Base-by-base conservation (phyloP, 2,797 vertebrate genomes). In the Eulemur coronatus region DNA sequence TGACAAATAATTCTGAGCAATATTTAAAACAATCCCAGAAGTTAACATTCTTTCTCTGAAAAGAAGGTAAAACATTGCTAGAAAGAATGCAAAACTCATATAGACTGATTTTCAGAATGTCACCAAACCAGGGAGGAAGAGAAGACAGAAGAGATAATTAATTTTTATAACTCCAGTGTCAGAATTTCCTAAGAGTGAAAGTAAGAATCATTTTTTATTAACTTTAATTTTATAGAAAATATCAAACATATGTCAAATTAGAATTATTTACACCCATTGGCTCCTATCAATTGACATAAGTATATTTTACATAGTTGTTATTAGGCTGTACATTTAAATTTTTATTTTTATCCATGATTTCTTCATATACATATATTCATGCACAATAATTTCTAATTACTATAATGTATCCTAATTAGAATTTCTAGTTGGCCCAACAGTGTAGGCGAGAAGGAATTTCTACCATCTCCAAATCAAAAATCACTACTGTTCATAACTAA, bases 151-250 rank as follows among this genome's bases (percentile, higher is more conserved):
- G 24, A 91, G 24, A 79, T 55, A 5, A 52, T 55, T 17, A 72
- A 14, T 73, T 84, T 89, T 82, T 46, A 18, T 55, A 95, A 86
- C 52, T 92, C 11, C 85, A 70, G 3, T 52, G 35, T 63, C 61
- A 94, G 63, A 82, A 75, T 85, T 89, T 89, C 69, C 43, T 65
- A 75, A 80, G 8, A 89, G 10, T 48, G 82, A 78, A 94, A 94
- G 43, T 89, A 82, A 79, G 55, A 76, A 46, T 65, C 6, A 41
- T 41, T 55, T 88, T 88, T 72, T 20, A 85, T 43, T 87, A 48
- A 79, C 35, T 93, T 88, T 70, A 84, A 52, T 76, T 65, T 88
- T 50, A 96, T 11, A 84, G 41, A 69, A 93, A 86, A 92, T 55
- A 35, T 43, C 0, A 48, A 79, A 63, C 67, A 22, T 17, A 65